Conservation (phyloP, 2,797 vertebrate species). For the Phalloptychus januarius region DNA sequence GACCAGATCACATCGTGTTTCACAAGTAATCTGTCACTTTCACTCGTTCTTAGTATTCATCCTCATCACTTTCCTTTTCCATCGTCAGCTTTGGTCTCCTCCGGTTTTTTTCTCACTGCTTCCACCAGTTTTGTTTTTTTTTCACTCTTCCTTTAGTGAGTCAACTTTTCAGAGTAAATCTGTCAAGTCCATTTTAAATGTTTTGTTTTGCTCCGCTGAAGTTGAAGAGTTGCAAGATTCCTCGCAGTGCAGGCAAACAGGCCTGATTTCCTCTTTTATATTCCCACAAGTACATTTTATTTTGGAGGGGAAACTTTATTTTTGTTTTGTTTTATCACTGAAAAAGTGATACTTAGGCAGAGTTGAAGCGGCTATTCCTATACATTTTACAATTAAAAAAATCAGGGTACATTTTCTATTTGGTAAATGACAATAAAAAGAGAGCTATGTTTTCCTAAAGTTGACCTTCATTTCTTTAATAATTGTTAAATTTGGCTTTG, state of each 20-base stretch:
- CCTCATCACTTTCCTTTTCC: slow-evolving; percentile 42
- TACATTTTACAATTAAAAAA: not conserved
- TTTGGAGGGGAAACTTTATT: not conserved
- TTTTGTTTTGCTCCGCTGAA: not conserved
- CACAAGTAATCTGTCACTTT: slow-evolving; percentile 67
- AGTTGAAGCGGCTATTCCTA: not conserved
- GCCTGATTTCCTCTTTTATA: slow-evolving; percentile 6
- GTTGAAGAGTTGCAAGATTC: not conserved
- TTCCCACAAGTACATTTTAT: not conserved
- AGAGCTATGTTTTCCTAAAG: not conserved
- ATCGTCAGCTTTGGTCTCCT: slow-evolving; percentile 40
- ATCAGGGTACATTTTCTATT: not conserved
- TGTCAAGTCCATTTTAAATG: slow-evolving; percentile 1
- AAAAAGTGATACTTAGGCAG: not conserved
- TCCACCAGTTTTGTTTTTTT: slow-evolving; percentile 24
- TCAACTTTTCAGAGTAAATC: slow-evolving; percentile 17
- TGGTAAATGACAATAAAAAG: not conserved
- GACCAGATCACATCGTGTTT: slow-evolving; percentile 49
- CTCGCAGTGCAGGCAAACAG: slow-evolving; percentile 12
- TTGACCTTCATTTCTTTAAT: not conserved
- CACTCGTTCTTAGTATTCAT: slow-evolving; percentile 41
- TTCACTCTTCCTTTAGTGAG: slow-evolving; percentile 24
- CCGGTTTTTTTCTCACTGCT: slow-evolving; percentile 34
- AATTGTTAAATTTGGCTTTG: not conserved
- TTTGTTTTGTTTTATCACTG: not conserved